Conservation (phyloP, 2,113 vertebrate genomes). For the Sphyrna mokarran region DNA sequence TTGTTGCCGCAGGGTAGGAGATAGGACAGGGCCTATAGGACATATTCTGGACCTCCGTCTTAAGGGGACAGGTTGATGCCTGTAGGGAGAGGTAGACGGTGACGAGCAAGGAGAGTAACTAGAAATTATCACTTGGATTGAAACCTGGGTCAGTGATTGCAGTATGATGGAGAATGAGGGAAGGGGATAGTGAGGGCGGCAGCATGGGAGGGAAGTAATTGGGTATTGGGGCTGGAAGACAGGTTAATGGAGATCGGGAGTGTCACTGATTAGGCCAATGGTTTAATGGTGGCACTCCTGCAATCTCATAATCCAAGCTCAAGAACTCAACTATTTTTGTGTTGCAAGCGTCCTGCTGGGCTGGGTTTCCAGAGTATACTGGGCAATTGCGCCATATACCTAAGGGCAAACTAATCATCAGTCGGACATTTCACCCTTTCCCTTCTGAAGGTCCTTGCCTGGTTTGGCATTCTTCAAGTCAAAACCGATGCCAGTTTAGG, state of each 20-base stretch:
- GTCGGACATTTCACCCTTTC: not conserved
- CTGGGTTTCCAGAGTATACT: not conserved
- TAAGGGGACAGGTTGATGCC: not conserved
- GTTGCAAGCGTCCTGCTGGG: not conserved
- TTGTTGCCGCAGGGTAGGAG: not conserved
- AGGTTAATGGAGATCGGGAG: not conserved
- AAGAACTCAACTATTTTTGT: not conserved
- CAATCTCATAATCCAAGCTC: not conserved
- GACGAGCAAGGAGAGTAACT: not conserved
- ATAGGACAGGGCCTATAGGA: too few relatives aligned
- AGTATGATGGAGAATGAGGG: not conserved
- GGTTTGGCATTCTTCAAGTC: not conserved
- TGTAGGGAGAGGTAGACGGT: too few relatives aligned
- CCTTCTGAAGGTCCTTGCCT: not conserved
- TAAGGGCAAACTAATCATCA: not conserved
- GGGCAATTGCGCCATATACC: not conserved
- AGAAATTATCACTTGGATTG: not conserved
- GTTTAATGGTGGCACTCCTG: not conserved
- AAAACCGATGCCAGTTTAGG: not conserved
- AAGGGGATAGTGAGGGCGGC: too few relatives aligned
- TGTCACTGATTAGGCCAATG: too few relatives aligned
- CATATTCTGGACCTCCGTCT: not conserved
- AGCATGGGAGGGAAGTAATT: not conserved
- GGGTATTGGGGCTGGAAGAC: not conserved
- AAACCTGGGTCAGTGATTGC: not conserved